Conservation (phyloP, 1,140 invertebrate species). For the Lordiphosa clarofinis region DNA sequence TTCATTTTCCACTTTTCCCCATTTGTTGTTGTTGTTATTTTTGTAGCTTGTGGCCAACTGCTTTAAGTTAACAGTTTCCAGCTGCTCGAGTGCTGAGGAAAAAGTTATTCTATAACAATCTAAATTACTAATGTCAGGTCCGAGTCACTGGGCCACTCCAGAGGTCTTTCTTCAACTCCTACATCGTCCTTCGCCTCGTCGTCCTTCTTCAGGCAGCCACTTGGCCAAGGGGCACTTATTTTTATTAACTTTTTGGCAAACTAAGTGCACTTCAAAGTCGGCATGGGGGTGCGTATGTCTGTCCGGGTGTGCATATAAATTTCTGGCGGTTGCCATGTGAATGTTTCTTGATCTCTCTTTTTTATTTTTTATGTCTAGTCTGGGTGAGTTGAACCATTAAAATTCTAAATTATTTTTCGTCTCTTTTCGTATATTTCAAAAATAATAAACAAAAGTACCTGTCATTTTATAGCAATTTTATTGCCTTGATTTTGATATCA, state of each 20-base stretch:
- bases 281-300: constrained; percentile 30
- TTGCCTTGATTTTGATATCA: constrained; percentile 15
- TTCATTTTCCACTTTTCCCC: constrained; percentile 1
- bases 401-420: neutral
- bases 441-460: constrained; percentile 1
- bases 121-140: constrained; percentile 57
- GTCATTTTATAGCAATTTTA: constrained; percentile 12
- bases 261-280: constrained; percentile 65
- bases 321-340: constrained; percentile 35
- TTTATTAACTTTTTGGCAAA: constrained; percentile 71
- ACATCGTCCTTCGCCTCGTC: constrained; percentile 15
- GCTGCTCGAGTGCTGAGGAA: constrained; percentile 31
- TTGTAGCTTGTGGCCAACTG: constrained; percentile 22
- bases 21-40: constrained; percentile 37
- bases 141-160: constrained; percentile 36
- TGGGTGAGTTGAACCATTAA: constrained; percentile 1
- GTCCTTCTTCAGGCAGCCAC: constrained; percentile 29
- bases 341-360: constrained; percentile 6
- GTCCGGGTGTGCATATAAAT: constrained; percentile 7
- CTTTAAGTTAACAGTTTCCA: constrained; percentile 39
- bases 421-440: neutral
- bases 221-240: constrained; percentile 68
- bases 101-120: constrained; percentile 49
- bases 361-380: neutral
- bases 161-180: constrained; percentile 16